Evolutionary conservation across 2,797 vertebrate genomes (phyloP), one percentile per base, ranked within the genome.

Genomic region (Chelon auratus): DNA sequence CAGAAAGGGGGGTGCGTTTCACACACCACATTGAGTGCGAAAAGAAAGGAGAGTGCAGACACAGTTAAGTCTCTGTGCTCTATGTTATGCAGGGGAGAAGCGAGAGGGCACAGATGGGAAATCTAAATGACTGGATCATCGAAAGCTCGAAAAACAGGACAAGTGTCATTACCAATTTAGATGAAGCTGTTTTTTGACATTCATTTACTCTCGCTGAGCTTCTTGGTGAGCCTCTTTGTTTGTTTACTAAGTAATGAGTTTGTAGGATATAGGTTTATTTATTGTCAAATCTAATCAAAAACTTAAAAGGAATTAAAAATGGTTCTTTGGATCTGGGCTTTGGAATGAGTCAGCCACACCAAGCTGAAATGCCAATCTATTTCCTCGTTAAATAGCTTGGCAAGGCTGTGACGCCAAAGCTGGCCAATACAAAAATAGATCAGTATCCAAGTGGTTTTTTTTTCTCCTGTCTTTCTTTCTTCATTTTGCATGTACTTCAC

Each of bases 1-100:
- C 58, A 48, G 81, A 61, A 79, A 70, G 80, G 78, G 85, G 82
- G 82, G 80, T 85, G 83, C 50, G 67, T 93, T 94, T 94, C 91
- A 91, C 94, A 93, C 87, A 88, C 87, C 93, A 94, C 91, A 93
- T 93, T 93, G 93, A 89, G 89, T 94, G 93, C 81, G 91, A 94
- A 93, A 88, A 79, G 89, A 85, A 91, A 89, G 80, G 82, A 85
- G 82, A 87, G 82, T 4, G 43, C 75, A 86, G 80, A 75, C 81
- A 80, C 82, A 87, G 87, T 79, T 77, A 72, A 90, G 81, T 83
- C 76, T 89, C 80, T 88, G 79, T 84, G 77, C 81, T 89, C 84
- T 47, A 22, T 76, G 86, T 79, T 82, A 66, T 82, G 84, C 87
- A 83, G 85, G 79, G 88, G 86, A 90, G 79, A 88, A 82, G 91